Evolutionary conservation across 2,113 vertebrate species (phyloP), one percentile per base, ranked within the genome.

Genomic region (Phaethon lepturus): DNA sequence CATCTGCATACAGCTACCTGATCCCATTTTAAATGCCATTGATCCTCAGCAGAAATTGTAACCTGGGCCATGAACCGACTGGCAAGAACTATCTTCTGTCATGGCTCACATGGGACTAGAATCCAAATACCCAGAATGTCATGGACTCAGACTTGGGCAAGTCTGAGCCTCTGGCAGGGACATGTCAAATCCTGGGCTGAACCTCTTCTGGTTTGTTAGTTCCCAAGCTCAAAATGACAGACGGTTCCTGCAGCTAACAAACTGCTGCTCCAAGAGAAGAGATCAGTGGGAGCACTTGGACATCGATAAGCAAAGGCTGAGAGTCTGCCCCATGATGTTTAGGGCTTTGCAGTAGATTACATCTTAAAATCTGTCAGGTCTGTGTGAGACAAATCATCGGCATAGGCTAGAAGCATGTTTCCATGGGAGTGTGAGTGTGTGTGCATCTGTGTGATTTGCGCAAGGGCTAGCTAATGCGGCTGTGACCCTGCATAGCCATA

Each of bases 331-430:
- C 17, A 52, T 1, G 4, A 24, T 60, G 62, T 82, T 93, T 53
- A 91, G 58, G 62, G 81, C 69, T 96, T 85, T 95, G 86, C 50
- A 40, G 94, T 80, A 94, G 95, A 94, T 95, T 96, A 93, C 80
- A 93, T 91, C 74, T 88, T 73, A 76, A 91, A 97, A 91, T 55
- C 77, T 95, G 93, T 96, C 91, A 63, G 77, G 95, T 95, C 69
- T 91, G 62, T 45, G 69, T 60, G 80, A 95, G 56, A 16, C 60
- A 89, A 82, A 79, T 92, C 83, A 85, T 72, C 2, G 0, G 86
- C 6, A 0, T 59, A 69, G 84, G 76, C 86, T 87, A 91, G 84
- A 58, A 93, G 53, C 31, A 24, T 11, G 31, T 96, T 94, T 93
- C 69, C 79, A 38, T 53, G 79, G 86, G 72, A 94, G 64, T 77